phyloP scores from a whole-genome alignment of 2,797 vertebrate genomes.

The Oreonectes daqikongensis region DNA sequence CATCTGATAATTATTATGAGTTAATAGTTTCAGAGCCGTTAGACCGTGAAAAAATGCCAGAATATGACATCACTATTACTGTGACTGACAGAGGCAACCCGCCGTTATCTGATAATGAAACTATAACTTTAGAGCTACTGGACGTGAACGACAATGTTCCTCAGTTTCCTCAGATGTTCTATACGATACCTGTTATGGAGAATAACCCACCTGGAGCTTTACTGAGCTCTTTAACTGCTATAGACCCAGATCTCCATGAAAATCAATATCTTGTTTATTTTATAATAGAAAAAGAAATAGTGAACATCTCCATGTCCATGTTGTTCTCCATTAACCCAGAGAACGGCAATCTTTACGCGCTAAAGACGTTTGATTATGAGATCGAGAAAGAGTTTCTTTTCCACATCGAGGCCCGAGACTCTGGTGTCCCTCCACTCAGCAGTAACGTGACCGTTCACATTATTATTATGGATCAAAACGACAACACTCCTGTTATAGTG shows the following conservation, averaged over 20 bases:
- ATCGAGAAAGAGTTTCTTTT: slow-evolving; percentile 60
- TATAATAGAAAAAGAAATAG: slow-evolving; percentile 58
- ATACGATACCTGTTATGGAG: slow-evolving; percentile 62
- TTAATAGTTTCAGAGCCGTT: slow-evolving; percentile 62
- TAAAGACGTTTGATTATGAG: slow-evolving; percentile 64
- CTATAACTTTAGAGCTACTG: slow-evolving; percentile 59
- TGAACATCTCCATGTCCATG: slow-evolving; percentile 57
- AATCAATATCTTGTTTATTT: slow-evolving; percentile 64
- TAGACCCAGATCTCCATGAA: slow-evolving; percentile 62
- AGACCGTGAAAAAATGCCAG: slow-evolving; percentile 60
- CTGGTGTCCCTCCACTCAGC: slow-evolving; percentile 57
- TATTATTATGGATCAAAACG: slow-evolving; percentile 61
- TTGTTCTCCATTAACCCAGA: slow-evolving; percentile 63
- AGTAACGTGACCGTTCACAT: slow-evolving; percentile 56
- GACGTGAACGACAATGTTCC: slow-evolving; percentile 71
- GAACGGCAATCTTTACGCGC: slow-evolving; percentile 62
- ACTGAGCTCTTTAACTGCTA: slow-evolving; percentile 56
- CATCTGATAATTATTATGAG: slow-evolving; percentile 69
- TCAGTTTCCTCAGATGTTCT: slow-evolving; percentile 55
- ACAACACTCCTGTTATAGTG: slow-evolving; percentile 59
- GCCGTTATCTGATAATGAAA: slow-evolving; percentile 61
- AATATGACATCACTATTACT: slow-evolving; percentile 62
- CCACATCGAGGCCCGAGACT: slow-evolving; percentile 60
- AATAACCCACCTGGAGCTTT: slow-evolving; percentile 64
- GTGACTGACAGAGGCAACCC: slow-evolving; percentile 62